Evolutionary conservation across 2,888 invertebrate genomes (phyloP).

Genomic region (Trypoxylon attenuatum): DNA sequence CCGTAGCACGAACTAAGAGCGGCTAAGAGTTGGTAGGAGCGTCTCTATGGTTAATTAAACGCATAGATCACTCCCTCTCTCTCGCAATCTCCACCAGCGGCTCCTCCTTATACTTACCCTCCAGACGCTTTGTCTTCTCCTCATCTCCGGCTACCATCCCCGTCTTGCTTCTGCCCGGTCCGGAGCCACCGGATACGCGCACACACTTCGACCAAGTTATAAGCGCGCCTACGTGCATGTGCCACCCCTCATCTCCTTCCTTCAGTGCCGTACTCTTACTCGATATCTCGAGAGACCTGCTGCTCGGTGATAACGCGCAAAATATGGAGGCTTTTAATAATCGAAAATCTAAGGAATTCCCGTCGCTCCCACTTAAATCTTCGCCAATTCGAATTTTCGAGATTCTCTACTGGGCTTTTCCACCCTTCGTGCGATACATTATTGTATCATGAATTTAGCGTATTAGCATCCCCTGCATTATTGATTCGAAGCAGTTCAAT

Average conservation of each 20-base stretch:
- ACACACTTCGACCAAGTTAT: conserved; percentile 55
- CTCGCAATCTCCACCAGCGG: conserved; percentile 48
- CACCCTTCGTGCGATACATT: too few species aligned
- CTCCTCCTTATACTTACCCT: conserved; percentile 36
- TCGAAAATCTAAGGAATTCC: too few species aligned
- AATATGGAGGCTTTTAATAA: too few species aligned
- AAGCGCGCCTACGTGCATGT: conserved; percentile 52
- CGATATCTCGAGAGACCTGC: background rate
- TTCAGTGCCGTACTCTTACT: conserved; percentile 37
- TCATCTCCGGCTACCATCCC: conserved; percentile 5
- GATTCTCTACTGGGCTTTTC: too few species aligned
- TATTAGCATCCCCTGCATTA: too few species aligned
- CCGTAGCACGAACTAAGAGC: conserved; percentile 67
- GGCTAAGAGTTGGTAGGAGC: conserved; percentile 69
- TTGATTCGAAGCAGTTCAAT: too few species aligned
- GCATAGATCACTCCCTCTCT: conserved; percentile 70
- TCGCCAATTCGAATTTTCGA: too few species aligned
- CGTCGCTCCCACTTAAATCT: too few species aligned
- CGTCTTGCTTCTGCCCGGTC: conserved; percentile 23
- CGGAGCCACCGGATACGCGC: conserved; percentile 51
- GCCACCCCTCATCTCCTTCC: conserved; percentile 36
- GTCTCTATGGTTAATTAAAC: conserved; percentile 74
- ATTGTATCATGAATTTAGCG: too few species aligned
- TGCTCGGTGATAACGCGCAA: background rate
- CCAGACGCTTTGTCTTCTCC: conserved; percentile 18